A percentile compares a stretch with the other conserved stretches of the same genome.
phyloP scores from a whole-genome alignment of 2,113 vertebrate genomes.

The Ammospiza nelsoni region DNA sequence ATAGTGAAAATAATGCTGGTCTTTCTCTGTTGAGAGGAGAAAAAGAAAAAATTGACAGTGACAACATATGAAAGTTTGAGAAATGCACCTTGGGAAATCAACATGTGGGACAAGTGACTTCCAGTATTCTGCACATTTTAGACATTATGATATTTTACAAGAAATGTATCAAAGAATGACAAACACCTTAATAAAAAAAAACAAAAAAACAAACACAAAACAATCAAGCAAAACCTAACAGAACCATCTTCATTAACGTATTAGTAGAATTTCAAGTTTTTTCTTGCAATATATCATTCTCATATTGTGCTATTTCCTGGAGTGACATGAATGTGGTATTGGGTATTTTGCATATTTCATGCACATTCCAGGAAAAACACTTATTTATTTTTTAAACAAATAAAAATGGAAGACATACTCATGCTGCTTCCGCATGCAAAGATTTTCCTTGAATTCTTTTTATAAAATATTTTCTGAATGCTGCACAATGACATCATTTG shows the following conservation, averaged over 20 bases:
- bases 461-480: neutral
- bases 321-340: neutral
- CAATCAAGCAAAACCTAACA: fast-evolving
- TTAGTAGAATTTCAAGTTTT: neutral
- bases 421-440: neutral
- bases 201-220: too few relatives aligned
- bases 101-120: neutral
- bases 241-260: neutral
- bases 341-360: neutral
- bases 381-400: neutral
- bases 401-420: neutral
- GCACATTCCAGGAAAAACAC: neutral
- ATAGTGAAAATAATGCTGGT: neutral
- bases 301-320: neutral
- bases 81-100: neutral
- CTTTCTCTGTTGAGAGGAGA: neutral
- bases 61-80: fast-evolving
- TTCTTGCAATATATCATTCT: neutral
- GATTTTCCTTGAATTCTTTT: neutral
- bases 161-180: neutral
- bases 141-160: neutral
- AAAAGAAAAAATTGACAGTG: neutral
- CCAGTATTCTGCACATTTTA: neutral
- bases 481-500: neutral
- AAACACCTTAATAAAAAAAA: neutral